These are phyloP conservation scores for Hylyphantes graminicola DNA, from an alignment of 1,140 invertebrate genomes.

Conservation along the genomic window DNA sequence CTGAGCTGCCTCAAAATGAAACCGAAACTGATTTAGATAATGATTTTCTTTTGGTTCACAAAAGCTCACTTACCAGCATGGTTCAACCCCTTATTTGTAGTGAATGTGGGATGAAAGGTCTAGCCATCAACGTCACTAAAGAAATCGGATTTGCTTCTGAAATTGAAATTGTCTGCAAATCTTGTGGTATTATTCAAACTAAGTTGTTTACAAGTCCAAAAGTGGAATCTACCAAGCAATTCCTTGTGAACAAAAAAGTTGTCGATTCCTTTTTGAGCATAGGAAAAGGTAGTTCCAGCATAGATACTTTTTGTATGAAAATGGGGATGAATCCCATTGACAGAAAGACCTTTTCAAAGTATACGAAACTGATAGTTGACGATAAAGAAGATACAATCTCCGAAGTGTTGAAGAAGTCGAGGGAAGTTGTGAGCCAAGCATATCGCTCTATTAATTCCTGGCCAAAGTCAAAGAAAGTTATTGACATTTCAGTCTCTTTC, in stretches of 20 bases:
- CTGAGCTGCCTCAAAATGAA: too few species aligned
- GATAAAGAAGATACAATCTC: background rate
- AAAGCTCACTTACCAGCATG: too few species aligned
- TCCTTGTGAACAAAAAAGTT: background rate
- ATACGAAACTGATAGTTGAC: background rate
- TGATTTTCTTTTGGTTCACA: too few species aligned
- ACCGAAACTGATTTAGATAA: too few species aligned
- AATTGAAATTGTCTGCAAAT: too few species aligned
- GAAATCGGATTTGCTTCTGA: too few species aligned
- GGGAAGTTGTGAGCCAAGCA: background rate
- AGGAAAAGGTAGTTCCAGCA: background rate
- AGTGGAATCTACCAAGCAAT: background rate
- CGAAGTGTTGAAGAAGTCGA: background rate
- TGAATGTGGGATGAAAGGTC: too few species aligned
- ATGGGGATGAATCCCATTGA: background rate
- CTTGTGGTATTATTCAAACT: too few species aligned
- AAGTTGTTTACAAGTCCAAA: background rate
- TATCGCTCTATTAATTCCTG: background rate
- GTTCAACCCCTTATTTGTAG: too few species aligned
- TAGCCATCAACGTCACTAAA: too few species aligned
- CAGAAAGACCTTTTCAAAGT: background rate
- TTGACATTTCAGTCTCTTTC: background rate
- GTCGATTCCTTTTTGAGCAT: background rate
- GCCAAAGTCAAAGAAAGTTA: background rate
- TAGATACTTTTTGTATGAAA: background rate